A percentile compares a stretch with the other conserved stretches of the same genome.
Conservation (phyloP, 2,888 invertebrate genomes). For the Sinotaia quadrata region DNA sequence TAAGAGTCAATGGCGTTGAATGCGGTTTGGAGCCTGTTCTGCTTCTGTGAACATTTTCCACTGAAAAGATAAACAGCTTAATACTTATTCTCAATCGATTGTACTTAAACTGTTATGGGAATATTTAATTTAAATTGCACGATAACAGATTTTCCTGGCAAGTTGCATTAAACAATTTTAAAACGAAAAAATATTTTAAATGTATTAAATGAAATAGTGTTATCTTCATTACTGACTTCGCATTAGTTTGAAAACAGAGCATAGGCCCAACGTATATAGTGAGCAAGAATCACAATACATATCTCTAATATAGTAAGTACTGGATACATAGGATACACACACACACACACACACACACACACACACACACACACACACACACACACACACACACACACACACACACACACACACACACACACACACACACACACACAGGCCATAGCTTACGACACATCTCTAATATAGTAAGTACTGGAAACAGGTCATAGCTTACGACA, state of each 20-base stretch:
- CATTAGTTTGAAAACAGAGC: not conserved
- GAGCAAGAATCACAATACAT: not conserved
- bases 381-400: not conserved
- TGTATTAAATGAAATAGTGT: not conserved
- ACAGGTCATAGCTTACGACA: too few relatives aligned
- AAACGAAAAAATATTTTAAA: not conserved
- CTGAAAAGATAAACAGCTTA: constrained; percentile 17
- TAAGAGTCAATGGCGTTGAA: constrained; percentile 69
- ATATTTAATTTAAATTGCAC: too few relatives aligned
- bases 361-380: constrained; percentile 7
- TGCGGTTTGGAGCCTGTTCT: constrained; percentile 60
- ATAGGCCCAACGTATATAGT: not conserved
- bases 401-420: not conserved
- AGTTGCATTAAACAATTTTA: too few relatives aligned
- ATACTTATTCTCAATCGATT: too few relatives aligned
- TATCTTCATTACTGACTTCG: not conserved
- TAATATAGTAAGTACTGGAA: too few relatives aligned
- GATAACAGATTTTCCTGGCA: too few relatives aligned
- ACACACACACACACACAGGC: not conserved
- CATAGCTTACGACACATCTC: too few relatives aligned
- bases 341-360: not conserved
- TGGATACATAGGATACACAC: not conserved
- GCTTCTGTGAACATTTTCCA: constrained; percentile 42
- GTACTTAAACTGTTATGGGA: too few relatives aligned
- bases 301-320: not conserved